phyloP scores from a whole-genome alignment of 1,140 invertebrate genomes.

The Tetranychus urticae region DNA sequence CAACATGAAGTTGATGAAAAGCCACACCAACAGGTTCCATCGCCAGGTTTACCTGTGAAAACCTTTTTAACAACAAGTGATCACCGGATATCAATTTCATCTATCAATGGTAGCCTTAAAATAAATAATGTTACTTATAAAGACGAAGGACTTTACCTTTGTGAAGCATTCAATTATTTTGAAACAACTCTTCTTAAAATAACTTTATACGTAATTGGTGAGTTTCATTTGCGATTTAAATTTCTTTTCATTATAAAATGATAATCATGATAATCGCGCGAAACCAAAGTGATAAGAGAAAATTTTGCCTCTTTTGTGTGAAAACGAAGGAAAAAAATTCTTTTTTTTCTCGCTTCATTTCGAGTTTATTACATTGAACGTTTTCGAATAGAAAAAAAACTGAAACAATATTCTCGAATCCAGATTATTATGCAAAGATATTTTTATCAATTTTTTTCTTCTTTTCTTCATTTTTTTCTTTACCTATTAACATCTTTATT shows the following conservation, averaged over 20 bases:
- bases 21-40: neutral
- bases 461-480: too few species aligned
- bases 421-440: too few species aligned
- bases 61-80: neutral
- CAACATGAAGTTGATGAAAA: too few species aligned
- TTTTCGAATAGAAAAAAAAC: too few species aligned
- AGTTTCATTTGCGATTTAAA: neutral
- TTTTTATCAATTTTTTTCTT: too few species aligned
- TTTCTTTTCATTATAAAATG: neutral
- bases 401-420: too few species aligned
- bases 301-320: too few species aligned
- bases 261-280: neutral
- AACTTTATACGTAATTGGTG: neutral
- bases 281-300: neutral
- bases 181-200: neutral
- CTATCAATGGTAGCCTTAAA: neutral
- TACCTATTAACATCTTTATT: too few species aligned
- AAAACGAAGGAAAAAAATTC: too few species aligned
- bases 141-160: neutral
- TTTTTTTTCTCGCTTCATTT: too few species aligned
- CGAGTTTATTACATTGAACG: too few species aligned
- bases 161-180: neutral
- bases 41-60: neutral
- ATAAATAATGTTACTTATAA: neutral
- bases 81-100: neutral